A percentile compares a stretch with the other conserved stretches of the same genome.
phyloP scores from a whole-genome alignment of 1,140 invertebrate genomes.

The Diabrotica virgifera region DNA sequence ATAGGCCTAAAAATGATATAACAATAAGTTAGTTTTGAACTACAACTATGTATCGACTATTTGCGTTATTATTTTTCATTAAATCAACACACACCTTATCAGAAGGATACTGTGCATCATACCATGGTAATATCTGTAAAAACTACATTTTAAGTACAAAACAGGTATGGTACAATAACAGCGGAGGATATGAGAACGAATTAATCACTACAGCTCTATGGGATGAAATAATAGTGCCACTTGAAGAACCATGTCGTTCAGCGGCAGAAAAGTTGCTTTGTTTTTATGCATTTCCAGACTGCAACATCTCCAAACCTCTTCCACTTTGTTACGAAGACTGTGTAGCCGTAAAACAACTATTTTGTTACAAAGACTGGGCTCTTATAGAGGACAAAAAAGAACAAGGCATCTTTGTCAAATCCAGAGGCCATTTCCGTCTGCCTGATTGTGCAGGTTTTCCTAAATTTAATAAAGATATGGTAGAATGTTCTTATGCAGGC shows the following conservation, averaged over 20 bases:
- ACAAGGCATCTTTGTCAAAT: slow-evolving; percentile 71
- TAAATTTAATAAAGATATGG: slow-evolving; percentile 54
- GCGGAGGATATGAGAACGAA: slow-evolving; percentile 77
- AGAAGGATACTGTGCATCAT: slow-evolving; percentile 77
- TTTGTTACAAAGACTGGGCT: slow-evolving; percentile 92
- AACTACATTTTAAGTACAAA: slow-evolving; percentile 68
- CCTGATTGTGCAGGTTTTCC: slow-evolving; percentile 82
- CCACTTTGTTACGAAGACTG: slow-evolving; percentile 91
- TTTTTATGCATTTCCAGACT: slow-evolving; percentile 88
- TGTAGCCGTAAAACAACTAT: slow-evolving; percentile 80
- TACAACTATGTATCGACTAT: slow-evolving; percentile 22
- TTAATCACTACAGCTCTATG: slow-evolving; percentile 77
- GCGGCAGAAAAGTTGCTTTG: slow-evolving; percentile 83
- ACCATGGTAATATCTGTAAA: slow-evolving; percentile 85
- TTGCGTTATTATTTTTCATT: slow-evolving; percentile 12
- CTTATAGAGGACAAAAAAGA: slow-evolving; percentile 85
- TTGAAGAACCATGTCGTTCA: slow-evolving; percentile 77
- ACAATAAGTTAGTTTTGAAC: neutral
- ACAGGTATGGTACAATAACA: slow-evolving; percentile 80
- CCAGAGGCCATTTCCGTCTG: slow-evolving; percentile 81
- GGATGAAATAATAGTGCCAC: slow-evolving; percentile 77
- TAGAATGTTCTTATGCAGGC: slow-evolving; percentile 75
- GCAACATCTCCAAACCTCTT: slow-evolving; percentile 62
- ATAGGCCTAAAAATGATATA: slow-evolving; percentile 4
- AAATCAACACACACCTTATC: slow-evolving; percentile 6